Conservation (phyloP, 2,888 invertebrate genomes). For the Lottia scabra region DNA sequence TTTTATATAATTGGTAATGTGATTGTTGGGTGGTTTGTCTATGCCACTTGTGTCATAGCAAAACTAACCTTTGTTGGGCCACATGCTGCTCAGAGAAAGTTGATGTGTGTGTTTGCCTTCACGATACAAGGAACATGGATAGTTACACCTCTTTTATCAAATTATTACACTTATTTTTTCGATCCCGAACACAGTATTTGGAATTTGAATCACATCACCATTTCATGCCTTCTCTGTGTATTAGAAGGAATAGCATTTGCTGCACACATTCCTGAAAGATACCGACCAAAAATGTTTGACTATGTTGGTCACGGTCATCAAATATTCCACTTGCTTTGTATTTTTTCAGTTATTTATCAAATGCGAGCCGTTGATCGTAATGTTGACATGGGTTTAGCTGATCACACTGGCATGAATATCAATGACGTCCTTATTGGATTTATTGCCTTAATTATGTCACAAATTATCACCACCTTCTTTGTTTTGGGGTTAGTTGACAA, state of each 20-base stretch:
- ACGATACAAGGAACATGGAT: conserved; percentile 23
- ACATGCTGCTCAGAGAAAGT: conserved; percentile 36
- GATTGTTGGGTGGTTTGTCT: conserved; percentile 32
- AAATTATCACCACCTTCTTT: neutral
- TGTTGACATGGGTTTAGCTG: conserved; percentile 7
- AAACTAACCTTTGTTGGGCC: conserved; percentile 27
- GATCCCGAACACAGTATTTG: conserved; percentile 19
- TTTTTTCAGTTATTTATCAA: conserved; percentile 28
- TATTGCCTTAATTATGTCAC: neutral
- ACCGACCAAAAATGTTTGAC: conserved; percentile 41
- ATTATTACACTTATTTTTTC: conserved; percentile 26
- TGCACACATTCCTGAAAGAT: conserved; percentile 44
- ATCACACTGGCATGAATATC: neutral
- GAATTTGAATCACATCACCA: conserved; percentile 32
- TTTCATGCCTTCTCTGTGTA: conserved; percentile 17
- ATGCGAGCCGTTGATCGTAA: conserved; percentile 27
- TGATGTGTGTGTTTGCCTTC: conserved; percentile 36
- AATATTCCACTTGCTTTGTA: conserved; percentile 27
- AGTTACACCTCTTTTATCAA: conserved; percentile 24
- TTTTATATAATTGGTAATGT: conserved; percentile 31
- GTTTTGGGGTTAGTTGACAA: neutral
- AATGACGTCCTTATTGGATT: neutral
- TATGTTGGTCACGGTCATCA: conserved; percentile 38
- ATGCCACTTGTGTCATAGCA: conserved; percentile 33
- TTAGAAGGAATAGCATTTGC: conserved; percentile 41